Evolutionary conservation across 2,888 invertebrate species (phyloP).

Genomic region (Urechis unicinctus): DNA sequence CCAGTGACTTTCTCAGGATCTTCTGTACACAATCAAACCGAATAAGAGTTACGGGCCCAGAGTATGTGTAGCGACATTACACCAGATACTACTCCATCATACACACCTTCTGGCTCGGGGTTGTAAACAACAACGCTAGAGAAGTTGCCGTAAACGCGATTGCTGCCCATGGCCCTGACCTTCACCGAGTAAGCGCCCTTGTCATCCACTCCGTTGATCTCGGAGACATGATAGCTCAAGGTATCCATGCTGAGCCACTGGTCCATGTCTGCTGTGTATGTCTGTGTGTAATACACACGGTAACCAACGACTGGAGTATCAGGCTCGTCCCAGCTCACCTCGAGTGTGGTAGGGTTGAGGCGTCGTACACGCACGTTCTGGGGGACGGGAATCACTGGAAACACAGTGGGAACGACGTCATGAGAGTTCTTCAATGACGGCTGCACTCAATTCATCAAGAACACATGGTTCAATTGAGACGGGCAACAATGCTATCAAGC

Average conservation of each 20-base stretch:
- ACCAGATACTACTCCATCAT: too few relatives aligned
- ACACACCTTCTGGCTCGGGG: too few relatives aligned
- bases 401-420: too few relatives aligned
- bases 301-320: slow-evolving; percentile 47
- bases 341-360: slow-evolving; percentile 85
- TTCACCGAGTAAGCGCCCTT: slow-evolving; percentile 38
- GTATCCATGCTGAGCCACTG: slow-evolving; percentile 38
- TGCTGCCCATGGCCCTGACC: slow-evolving; percentile 37
- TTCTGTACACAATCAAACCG: too few relatives aligned
- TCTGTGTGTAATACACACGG: slow-evolving; percentile 40
- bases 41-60: too few relatives aligned
- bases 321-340: slow-evolving; percentile 61
- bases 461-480: too few relatives aligned
- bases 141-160: slow-evolving; percentile 41
- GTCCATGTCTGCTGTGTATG: slow-evolving; percentile 32
- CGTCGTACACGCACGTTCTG: slow-evolving; percentile 90
- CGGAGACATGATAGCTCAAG: slow-evolving; percentile 36
- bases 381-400: slow-evolving; percentile 84
- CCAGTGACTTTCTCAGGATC: too few relatives aligned
- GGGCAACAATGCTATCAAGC: background rate
- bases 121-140: slow-evolving; percentile 26
- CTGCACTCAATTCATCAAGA: too few relatives aligned
- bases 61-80: too few relatives aligned
- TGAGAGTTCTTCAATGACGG: too few relatives aligned
- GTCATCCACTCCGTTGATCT: slow-evolving; percentile 33